Evolutionary conservation across 2,888 invertebrate species (phyloP).

Genomic region (Lymantria monacha): DNA sequence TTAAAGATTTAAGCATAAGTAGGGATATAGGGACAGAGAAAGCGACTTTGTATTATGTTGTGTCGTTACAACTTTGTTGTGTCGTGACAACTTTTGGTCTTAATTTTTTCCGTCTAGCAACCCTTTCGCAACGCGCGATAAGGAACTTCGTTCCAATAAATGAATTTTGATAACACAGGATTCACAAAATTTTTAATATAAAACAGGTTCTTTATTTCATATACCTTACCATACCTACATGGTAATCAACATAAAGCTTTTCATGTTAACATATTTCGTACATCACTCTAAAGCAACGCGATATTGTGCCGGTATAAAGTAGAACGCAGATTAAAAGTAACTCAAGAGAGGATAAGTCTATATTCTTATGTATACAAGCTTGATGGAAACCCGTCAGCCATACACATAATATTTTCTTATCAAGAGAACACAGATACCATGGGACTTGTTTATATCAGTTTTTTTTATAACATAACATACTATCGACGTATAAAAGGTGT

Average conservation of each 20-base stretch:
- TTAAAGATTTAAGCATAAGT: no score
- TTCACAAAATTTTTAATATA: background rate
- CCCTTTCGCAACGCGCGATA: no score
- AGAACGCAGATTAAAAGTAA: slow-evolving; percentile 59
- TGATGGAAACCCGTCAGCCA: slow-evolving; percentile 57
- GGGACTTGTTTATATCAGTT: slow-evolving; percentile 25
- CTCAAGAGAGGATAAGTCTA: slow-evolving; percentile 44
- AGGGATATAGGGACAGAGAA: no score
- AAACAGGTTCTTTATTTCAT: background rate
- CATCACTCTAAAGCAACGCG: slow-evolving; percentile 8
- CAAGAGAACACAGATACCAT: slow-evolving; percentile 56
- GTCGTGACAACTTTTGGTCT: no score
- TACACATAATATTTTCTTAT: slow-evolving; percentile 67
- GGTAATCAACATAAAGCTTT: slow-evolving; percentile 13
- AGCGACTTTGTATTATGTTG: no score
- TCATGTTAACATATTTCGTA: slow-evolving; percentile 8
- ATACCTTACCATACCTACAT: background rate
- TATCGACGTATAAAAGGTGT: slow-evolving; percentile 19
- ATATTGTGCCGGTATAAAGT: slow-evolving; percentile 44
- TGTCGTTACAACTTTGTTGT: no score
- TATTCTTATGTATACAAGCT: slow-evolving; percentile 54
- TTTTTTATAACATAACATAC: slow-evolving; percentile 17
- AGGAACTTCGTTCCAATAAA: no score
- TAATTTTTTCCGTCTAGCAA: no score
- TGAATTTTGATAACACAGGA: no score